phyloP scores from a whole-genome alignment of 2,888 invertebrate species.

The Eupithecia inturbata region DNA sequence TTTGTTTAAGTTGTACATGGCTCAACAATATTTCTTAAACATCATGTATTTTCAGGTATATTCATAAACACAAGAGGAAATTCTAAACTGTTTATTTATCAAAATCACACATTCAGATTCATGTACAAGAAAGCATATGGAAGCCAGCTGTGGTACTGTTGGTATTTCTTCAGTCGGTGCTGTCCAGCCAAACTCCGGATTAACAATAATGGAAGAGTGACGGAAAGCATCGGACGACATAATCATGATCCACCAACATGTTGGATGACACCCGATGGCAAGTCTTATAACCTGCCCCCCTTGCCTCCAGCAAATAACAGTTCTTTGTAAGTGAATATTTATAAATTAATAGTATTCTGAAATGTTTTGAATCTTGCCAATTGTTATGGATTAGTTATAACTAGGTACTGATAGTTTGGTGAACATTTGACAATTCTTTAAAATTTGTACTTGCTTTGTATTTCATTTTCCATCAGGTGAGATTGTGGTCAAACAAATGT shows the following conservation, averaged over 20 bases:
- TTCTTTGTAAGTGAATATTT: conserved; percentile 46
- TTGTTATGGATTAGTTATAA: conserved; percentile 12
- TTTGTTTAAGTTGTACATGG: background rate
- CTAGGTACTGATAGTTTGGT: background rate
- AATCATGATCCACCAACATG: conserved; percentile 80
- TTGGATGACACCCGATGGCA: conserved; percentile 81
- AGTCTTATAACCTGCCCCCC: conserved; percentile 75
- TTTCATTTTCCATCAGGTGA: background rate
- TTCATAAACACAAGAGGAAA: conserved; percentile 81
- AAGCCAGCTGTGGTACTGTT: conserved; percentile 81
- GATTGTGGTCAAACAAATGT: background rate
- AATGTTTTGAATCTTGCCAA: conserved; percentile 41
- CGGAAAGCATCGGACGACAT: conserved; percentile 76
- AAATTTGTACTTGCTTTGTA: background rate
- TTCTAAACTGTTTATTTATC: conserved; percentile 79
- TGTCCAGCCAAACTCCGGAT: conserved; percentile 79
- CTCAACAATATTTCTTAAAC: background rate
- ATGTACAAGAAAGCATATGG: conserved; percentile 82
- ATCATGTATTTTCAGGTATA: conserved; percentile 69
- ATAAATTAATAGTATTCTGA: conserved; percentile 50
- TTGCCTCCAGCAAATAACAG: conserved; percentile 62
- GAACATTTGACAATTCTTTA: background rate
- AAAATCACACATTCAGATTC: conserved; percentile 80
- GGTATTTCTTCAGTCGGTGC: conserved; percentile 81
- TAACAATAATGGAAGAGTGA: conserved; percentile 76